These are phyloP conservation scores for Eulithis testata DNA, from an alignment of 2,888 invertebrate species.

Conservation along the genomic window DNA sequence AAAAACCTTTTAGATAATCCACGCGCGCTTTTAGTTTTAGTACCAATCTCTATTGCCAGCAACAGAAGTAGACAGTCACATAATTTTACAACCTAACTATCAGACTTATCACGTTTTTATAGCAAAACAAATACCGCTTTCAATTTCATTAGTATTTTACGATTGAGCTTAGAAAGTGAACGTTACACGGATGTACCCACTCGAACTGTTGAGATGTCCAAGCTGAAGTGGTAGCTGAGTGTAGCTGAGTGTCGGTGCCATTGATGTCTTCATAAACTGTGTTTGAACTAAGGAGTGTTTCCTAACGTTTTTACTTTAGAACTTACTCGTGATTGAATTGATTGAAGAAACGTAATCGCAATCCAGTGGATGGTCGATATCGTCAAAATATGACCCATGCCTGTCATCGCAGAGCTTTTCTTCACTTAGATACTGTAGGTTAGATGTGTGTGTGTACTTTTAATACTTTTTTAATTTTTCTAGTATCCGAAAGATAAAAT, in stretches of 20 bases:
- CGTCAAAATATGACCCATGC: no score
- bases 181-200: constrained; percentile 53
- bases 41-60: not conserved
- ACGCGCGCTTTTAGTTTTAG: no score
- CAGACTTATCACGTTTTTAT: constrained; percentile 31
- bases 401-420: no score
- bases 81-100: constrained; percentile 11
- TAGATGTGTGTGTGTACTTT: no score
- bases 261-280: constrained; percentile 33
- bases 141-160: constrained; percentile 53
- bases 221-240: constrained; percentile 47
- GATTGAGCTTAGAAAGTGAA: constrained; percentile 62
- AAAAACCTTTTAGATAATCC: no score
- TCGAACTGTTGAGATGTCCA: constrained; percentile 47
- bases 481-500: no score
- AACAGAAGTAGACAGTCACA: not conserved
- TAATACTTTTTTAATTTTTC: no score
- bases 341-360: no score
- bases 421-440: no score
- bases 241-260: constrained; percentile 41
- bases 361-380: no score
- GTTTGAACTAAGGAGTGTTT: constrained; percentile 22
- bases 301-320: no score
- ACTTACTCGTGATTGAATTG: no score
- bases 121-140: constrained; percentile 47